Conservation (phyloP, 2,113 vertebrate species). For the Lichenostomus cassidix region DNA sequence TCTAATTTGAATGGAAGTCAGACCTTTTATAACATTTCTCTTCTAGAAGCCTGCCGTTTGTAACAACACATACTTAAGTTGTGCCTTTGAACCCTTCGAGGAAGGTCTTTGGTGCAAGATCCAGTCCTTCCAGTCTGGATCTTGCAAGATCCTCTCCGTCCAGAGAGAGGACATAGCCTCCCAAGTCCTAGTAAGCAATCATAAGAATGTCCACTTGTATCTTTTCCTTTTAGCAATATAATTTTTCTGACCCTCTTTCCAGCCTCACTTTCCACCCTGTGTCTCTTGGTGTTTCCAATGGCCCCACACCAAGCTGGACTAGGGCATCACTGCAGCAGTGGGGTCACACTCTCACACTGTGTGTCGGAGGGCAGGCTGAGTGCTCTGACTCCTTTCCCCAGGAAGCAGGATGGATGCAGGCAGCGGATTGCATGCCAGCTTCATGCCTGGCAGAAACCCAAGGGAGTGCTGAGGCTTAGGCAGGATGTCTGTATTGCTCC, state of each 20-base stretch:
- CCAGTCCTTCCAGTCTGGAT: background rate
- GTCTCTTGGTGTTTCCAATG: background rate
- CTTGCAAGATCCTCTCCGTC: no score
- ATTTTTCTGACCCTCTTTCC: background rate
- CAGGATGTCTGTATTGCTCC: background rate
- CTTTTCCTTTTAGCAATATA: background rate
- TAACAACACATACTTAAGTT: background rate
- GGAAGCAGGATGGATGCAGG: background rate
- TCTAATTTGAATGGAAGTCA: background rate
- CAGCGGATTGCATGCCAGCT: background rate
- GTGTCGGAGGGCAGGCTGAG: background rate
- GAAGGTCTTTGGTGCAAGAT: background rate
- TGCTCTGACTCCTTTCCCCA: background rate
- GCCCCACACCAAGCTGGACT: fast-evolving
- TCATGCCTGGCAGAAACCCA: background rate
- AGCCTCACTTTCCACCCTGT: background rate
- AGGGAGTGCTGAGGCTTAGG: background rate
- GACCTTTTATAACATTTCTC: background rate
- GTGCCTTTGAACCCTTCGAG: background rate
- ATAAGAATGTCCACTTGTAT: background rate
- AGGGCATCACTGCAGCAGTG: background rate
- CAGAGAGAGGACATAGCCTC: background rate
- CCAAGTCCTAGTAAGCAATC: background rate
- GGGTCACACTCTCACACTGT: background rate
- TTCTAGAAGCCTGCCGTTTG: background rate